Evolutionary conservation across 1,140 invertebrate species (phyloP), one percentile per base, ranked within the genome.

Genomic region (Maconellicoccus hirsutus): DNA sequence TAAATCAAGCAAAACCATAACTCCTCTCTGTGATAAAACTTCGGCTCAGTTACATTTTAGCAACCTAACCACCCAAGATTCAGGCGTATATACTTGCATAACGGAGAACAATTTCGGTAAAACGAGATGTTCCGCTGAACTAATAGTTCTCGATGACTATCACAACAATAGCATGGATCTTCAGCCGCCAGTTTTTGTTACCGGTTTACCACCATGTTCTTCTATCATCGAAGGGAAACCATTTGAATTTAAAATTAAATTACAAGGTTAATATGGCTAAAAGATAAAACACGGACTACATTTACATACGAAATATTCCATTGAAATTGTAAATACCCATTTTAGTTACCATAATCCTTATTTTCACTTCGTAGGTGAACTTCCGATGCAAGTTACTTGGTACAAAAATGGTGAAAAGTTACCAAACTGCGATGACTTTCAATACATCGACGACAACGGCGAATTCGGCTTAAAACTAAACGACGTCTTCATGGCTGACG

Each of bases 21-120:
- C 71, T 72, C 77, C 74, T 33, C 73, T 63, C 0, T 79, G 79
- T 72, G 79, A 83, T 71, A 81, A 79, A 0, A 75, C 75, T 22
- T 79, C 76, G 1, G 80, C 82, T 19, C 76, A 78, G 42, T 77
- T 88, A 2, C 79, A 83, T 71, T 81, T 88, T 71, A 78, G 81
- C 3, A 75, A 81, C 61, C 81, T 85, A 1, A 78, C 80, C 22
- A 21, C 75, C 0, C 78, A 77, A 1, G 86, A 88, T 75, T 79
- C 82, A 22, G 86, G 86, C 22, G 76, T 82, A 69, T 94, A 94
- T 75, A 86, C 85, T 1, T 91, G 89, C 77, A 84, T 89, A 69
- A 86, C 88, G 3, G 83, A 84, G 22, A 90, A 91, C 78, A 81
- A 83, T 63, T 81, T 83, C 59, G 89, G 89, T 19, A 84, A 81